A percentile compares a stretch with the other conserved stretches of the same genome.
phyloP scores from a whole-genome alignment of 2,113 vertebrate genomes.

The Pelecanus crispus region DNA sequence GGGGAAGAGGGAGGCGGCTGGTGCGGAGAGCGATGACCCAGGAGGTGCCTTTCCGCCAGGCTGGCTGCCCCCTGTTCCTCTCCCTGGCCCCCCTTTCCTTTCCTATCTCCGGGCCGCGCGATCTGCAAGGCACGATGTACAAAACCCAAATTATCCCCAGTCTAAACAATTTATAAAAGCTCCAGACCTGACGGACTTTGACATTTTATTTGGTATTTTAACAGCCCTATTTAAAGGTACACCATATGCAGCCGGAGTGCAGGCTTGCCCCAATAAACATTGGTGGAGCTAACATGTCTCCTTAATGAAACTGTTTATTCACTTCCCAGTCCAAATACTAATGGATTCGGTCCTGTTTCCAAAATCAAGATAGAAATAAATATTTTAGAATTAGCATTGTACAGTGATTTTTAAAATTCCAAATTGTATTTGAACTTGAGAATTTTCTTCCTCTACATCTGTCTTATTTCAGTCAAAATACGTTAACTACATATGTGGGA shows the following conservation, averaged over 20 bases:
- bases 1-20: slow-evolving; percentile 68
- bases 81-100: slow-evolving; percentile 27
- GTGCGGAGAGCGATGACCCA: slow-evolving; percentile 74
- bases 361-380: not conserved
- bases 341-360: slow-evolving; percentile 32
- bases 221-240: slow-evolving; percentile 70
- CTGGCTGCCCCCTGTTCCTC: slow-evolving; percentile 70
- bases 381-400: not conserved
- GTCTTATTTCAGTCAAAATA: slow-evolving; percentile 4
- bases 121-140: slow-evolving; percentile 64
- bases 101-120: slow-evolving; percentile 47
- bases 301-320: slow-evolving; percentile 65
- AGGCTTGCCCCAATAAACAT: slow-evolving; percentile 69
- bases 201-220: slow-evolving; percentile 84
- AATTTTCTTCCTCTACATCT: not conserved
- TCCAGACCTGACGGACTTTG: slow-evolving; percentile 71
- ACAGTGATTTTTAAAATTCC: not conserved
- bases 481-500: not conserved
- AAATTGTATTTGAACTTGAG: slow-evolving; percentile 4
- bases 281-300: slow-evolving; percentile 46
- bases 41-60: slow-evolving; percentile 71
- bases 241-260: slow-evolving; percentile 56
- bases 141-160: slow-evolving; percentile 72
- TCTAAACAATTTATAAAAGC: slow-evolving; percentile 91
- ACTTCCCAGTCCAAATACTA: slow-evolving; percentile 9